These are phyloP conservation scores for Ceratosolen fusciceps DNA, from an alignment of 1,140 invertebrate genomes.

Conservation along the genomic window DNA sequence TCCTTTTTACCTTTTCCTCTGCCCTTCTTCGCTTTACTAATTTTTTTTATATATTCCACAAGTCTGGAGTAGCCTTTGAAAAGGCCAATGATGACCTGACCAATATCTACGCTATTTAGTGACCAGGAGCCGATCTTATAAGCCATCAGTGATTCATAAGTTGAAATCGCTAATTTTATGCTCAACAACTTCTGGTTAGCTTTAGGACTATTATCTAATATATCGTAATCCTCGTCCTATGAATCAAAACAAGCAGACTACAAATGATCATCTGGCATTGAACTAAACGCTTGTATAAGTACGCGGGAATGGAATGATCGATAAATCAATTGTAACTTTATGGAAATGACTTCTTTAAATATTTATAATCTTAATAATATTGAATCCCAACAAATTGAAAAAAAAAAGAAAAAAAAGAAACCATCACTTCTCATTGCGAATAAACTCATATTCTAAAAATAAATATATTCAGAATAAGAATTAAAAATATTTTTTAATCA, in stretches of 20 bases:
- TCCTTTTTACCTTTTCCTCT: constrained; percentile 65
- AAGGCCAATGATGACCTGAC: constrained; percentile 64
- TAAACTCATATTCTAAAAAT: no score
- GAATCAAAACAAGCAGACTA: no score
- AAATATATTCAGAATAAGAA: no score
- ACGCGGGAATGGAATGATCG: no score
- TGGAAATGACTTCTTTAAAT: no score
- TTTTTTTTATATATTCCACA: constrained; percentile 64
- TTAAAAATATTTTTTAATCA: no score
- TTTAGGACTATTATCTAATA: constrained; percentile 70
- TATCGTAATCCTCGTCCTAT: constrained; percentile 68
- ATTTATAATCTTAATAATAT: no score
- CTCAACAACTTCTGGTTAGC: constrained; percentile 68
- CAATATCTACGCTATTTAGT: constrained; percentile 55
- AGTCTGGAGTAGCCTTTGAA: constrained; percentile 68
- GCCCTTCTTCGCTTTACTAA: constrained; percentile 66
- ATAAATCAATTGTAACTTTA: not conserved
- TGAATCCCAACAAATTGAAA: no score
- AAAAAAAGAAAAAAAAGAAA: no score
- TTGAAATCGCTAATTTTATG: constrained; percentile 68
- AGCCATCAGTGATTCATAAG: constrained; percentile 71
- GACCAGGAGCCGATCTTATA: constrained; percentile 71
- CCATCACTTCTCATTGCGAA: no score
- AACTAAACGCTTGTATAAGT: not conserved
- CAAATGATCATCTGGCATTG: not conserved